phyloP scores from a whole-genome alignment of 2,797 vertebrate species.

The Alfaro cultratus region DNA sequence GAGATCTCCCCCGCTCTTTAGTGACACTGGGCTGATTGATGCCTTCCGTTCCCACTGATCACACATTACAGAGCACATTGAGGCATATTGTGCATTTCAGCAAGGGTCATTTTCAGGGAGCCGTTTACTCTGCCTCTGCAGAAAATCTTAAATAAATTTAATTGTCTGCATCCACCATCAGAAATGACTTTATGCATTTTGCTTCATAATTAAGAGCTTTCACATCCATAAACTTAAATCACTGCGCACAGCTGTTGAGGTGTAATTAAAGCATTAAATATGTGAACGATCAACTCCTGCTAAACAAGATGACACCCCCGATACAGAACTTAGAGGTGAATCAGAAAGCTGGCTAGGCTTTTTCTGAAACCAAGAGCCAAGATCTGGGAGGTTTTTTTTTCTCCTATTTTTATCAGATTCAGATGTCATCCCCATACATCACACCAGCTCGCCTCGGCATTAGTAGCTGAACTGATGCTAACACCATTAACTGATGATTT shows the following conservation, averaged over 20 bases:
- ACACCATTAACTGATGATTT: constrained; percentile 80
- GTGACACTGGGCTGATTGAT: constrained; percentile 60
- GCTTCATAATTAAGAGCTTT: constrained; percentile 88
- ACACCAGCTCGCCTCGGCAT: constrained; percentile 50
- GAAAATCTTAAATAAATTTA: constrained; percentile 88
- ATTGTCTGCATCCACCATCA: constrained; percentile 87
- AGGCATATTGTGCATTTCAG: constrained; percentile 70
- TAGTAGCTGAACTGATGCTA: constrained; percentile 74
- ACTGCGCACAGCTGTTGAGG: constrained; percentile 86
- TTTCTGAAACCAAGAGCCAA: constrained; percentile 43
- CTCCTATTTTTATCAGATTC: constrained; percentile 54
- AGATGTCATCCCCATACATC: constrained; percentile 70
- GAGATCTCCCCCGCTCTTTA: constrained; percentile 40
- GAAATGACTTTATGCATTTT: constrained; percentile 87
- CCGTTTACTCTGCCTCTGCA: constrained; percentile 75
- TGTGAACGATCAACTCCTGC: constrained; percentile 84
- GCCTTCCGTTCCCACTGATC: constrained; percentile 57
- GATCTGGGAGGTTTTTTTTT: constrained; percentile 21
- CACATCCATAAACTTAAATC: constrained; percentile 89
- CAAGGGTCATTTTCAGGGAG: constrained; percentile 77
- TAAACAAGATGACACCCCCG: constrained; percentile 82
- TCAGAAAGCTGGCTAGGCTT: constrained; percentile 44
- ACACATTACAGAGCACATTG: constrained; percentile 68
- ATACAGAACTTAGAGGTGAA: constrained; percentile 78
- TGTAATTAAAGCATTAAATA: constrained; percentile 89